These are phyloP conservation scores for Pandion haliaetus DNA, from an alignment of 2,113 vertebrate species.

Conservation along the genomic window DNA sequence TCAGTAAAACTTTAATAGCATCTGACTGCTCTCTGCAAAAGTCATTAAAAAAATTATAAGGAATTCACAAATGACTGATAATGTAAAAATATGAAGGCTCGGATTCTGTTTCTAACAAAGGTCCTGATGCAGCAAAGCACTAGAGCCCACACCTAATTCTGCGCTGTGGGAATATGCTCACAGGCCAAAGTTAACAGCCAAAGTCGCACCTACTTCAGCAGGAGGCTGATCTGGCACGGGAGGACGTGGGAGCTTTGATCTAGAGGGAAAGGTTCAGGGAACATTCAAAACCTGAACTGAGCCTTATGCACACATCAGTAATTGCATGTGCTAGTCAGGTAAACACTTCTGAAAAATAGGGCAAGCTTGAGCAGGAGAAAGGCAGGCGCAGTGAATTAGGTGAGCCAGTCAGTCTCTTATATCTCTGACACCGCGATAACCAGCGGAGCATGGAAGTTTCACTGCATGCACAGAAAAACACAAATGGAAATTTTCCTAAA, in stretches of 20 bases:
- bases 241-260: slow-evolving; percentile 28
- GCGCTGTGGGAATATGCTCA: neutral
- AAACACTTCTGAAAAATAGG: slow-evolving; percentile 20
- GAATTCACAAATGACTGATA: slow-evolving; percentile 50
- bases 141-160: slow-evolving; percentile 17
- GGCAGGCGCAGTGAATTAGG: neutral
- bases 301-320: slow-evolving; percentile 5
- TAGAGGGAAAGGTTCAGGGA: slow-evolving; percentile 28
- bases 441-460: slow-evolving; percentile 6
- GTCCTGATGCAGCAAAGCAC: neutral
- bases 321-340: slow-evolving; percentile 26
- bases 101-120: neutral
- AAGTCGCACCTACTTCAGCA: neutral
- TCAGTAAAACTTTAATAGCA: slow-evolving; percentile 56
- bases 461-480: neutral
- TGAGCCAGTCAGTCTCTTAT: neutral
- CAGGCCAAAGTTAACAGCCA: slow-evolving; percentile 42
- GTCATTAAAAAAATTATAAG: slow-evolving; percentile 55
- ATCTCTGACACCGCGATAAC: neutral
- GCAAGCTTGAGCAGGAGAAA: slow-evolving; percentile 32
- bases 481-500: slow-evolving; percentile 27
- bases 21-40: slow-evolving; percentile 55
- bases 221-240: neutral
- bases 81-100: neutral
- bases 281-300: neutral